Evolutionary conservation across 2,113 vertebrate genomes (phyloP), one percentile per base, ranked within the genome.

Genomic region (Sylvilagus bachmani): DNA sequence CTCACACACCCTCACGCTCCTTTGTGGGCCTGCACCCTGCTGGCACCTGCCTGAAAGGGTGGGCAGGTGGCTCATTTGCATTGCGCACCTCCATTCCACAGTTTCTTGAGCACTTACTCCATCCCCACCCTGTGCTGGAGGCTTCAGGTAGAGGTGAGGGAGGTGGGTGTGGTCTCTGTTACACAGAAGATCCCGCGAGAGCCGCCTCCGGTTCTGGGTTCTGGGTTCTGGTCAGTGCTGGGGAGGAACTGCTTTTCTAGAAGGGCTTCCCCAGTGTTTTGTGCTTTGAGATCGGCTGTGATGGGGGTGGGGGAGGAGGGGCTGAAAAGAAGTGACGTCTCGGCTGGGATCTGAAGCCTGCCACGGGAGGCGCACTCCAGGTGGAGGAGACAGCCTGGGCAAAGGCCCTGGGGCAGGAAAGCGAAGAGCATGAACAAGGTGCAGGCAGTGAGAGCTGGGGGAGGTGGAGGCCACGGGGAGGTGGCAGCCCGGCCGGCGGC

Each of bases 1-100:
- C 27, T 44, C 10, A 31, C 11, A 9, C 38, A 25, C 0, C 0
- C 2, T 22, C 55, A 25, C 38, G 12, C 0, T 0, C 19, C 49
- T 17, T 0, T 0, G 2, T 31, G 36, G 58, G n/a, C 38, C 55
- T 31, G 12, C 33, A 13, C 44, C 38, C 38, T 38, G 58, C 55
- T 21, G 3, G 21, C 49, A 8, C 21, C 62, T 62, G 53, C 27
- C 5, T 22, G 36, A 24, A 17, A 27, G 9, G 17, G 12, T 6
- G 53, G n/a, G 58, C 49, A 3, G 8, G 75, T 22, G 11, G 24
- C 44, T 70, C 12, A 0, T 55, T 85, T 69, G 27, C 16, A 22
- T 33, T 36, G 69, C 31, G 17, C 36, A 0, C 87, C 21, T 71
- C 70, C 62, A 10, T 27, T 25, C 13, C 8, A 25, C 29, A 36